phyloP scores from a whole-genome alignment of 2,113 vertebrate genomes.

The Dromas ardeola region DNA sequence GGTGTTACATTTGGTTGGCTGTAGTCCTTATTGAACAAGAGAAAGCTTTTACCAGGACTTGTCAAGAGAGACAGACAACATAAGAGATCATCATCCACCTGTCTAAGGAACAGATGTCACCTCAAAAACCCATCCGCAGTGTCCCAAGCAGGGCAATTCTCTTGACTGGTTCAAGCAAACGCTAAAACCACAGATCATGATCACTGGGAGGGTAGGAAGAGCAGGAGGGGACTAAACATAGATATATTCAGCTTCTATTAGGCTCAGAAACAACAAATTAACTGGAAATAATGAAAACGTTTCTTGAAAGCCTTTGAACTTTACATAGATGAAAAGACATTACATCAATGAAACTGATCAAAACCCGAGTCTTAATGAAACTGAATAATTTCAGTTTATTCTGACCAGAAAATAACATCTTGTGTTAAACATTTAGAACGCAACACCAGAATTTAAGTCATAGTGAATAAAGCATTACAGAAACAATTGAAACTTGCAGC shows the following conservation, averaged over 20 bases:
- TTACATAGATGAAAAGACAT: not conserved
- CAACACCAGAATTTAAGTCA: not conserved
- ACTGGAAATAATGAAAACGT: not conserved
- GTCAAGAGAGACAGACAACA: not conserved
- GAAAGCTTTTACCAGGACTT: not conserved
- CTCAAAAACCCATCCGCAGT: not conserved
- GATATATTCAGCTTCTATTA: not conserved
- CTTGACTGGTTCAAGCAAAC: not conserved
- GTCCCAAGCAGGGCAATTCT: not conserved
- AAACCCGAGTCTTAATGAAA: not conserved
- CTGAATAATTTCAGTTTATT: not conserved
- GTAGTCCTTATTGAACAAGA: not conserved
- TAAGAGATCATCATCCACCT: not conserved
- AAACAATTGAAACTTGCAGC: not conserved
- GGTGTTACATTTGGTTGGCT: not conserved
- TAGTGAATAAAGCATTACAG: not conserved
- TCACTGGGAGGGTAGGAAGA: not conserved
- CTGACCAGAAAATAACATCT: not conserved
- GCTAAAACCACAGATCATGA: not conserved
- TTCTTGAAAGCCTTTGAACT: not conserved
- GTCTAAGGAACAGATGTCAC: constrained; percentile 32
- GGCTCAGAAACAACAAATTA: not conserved
- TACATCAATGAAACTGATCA: not conserved
- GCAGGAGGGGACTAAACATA: not conserved
- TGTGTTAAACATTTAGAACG: not conserved